Base-by-base conservation (phyloP, 2,113 vertebrate species). In the Synchiropus splendidus region DNA sequence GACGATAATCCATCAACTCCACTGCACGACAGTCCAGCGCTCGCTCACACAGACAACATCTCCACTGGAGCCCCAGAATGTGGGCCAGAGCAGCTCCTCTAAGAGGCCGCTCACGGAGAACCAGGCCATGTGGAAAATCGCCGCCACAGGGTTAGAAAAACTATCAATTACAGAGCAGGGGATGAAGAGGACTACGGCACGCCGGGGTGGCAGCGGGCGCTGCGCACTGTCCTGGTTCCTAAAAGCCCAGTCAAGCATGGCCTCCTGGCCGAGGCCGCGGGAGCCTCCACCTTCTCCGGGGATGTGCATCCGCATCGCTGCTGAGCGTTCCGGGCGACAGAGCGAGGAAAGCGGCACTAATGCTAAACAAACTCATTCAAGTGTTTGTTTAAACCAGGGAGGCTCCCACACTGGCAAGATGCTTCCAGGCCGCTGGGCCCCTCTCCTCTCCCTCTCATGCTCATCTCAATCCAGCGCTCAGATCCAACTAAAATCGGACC, bases 81-180 rank as follows among this genome's bases (percentile, higher is more conserved):
- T 34, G 58, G 77, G 65, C 72, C 79, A 33, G 64, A 55, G 10
- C 54, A 61, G 44, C 40, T 51, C 53, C 21, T 36, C 51, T 32
- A 52, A 61, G 56, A 33, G 49, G 36, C 50, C 61, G 64, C 61
- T 76, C 68, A 71, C 61, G 61, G 51, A 70, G 70, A 75, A 83
- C 72, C 74, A 79, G 80, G 80, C 68, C 78, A 78, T 55, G 76
- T 64, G 74, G 76, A 81, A 79, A 83, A 83, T 79, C 48, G 45
- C 61, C 37, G 71, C 78, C 74, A 52, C 11, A 2, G 74, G 76
- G 70, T 41, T 72, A 83, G 34, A 76, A 71, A 70, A 81, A 81
- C 78, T 78, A 83, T 79, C 78, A 67, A 57, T 81, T 79, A 78
- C 80, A 81, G 64, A 50, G 56, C 38, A 40, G 42, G 10, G 17